Evolutionary conservation across 2,797 vertebrate species (phyloP), one percentile per base, ranked within the genome.

Genomic region (Triplophysa yarkandensis): DNA sequence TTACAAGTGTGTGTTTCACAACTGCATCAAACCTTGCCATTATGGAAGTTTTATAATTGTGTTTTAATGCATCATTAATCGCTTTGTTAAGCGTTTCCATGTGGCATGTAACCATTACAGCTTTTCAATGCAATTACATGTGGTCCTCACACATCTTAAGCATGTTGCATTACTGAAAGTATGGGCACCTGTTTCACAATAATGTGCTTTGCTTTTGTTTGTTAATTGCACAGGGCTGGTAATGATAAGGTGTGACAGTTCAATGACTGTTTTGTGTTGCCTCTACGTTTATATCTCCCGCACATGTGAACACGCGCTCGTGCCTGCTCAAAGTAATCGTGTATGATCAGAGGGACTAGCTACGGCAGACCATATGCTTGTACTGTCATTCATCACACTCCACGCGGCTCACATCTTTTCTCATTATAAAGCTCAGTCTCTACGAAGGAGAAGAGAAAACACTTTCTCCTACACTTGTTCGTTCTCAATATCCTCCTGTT

Each of bases 291-390:
- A 71, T 74, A 60, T 58, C 44, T 48, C 14, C 28, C 17, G 17
- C 14, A 41, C 43, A 30, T 36, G 34, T 23, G 14, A 6, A 21
- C 23, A 54, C 30, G 32, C 43, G 43, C 60, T 48, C 46, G 19
- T 21, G 16, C 13, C 21, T 23, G 36, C 39, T 34, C 32, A 46
- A 62, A 74, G 67, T 84, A 79, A 82, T 79, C 63, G 44, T 58
- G 69, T 52, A 65, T 10, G 63, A 80, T 79, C 77, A 81, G 48
- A 80, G 75, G 39, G 46, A 58, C 71, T 62, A 70, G 65, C 14
- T 68, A 46, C 68, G 46, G 61, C 61, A 74, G 54, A 48, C 63
- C 27, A 39, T 73, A 67, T 32, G 60, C 43, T 21, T 80, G 44
- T 71, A 65, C 57, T 75, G 25, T 55, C 71, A 58, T 60, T 75